These are phyloP conservation scores for Drosophila trichaetosa DNA, from an alignment of 2,888 invertebrate species.

Conservation along the genomic window DNA sequence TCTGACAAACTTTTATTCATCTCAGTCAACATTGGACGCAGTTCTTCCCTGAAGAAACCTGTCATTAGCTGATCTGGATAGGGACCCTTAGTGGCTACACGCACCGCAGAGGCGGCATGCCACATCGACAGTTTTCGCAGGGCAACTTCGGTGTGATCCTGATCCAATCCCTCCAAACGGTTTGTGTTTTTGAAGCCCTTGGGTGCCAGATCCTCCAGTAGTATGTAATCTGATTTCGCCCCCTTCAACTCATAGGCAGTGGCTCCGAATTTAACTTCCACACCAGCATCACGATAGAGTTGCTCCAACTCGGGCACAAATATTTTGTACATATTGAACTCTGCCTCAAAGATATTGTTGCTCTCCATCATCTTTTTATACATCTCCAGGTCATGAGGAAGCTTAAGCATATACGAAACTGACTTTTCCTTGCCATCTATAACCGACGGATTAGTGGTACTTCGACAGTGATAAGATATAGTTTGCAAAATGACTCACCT, in stretches of 20 bases:
- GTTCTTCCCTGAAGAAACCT: conserved; percentile 47
- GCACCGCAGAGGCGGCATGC: conserved; percentile 80
- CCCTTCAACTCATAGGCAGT: conserved; percentile 63
- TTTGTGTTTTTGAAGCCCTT: conserved; percentile 73
- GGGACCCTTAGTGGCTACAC: conserved; percentile 57
- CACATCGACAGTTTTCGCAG: conserved; percentile 77
- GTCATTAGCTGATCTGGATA: conserved; percentile 39
- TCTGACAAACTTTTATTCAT: conserved; percentile 25
- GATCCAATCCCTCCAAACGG: conserved; percentile 74
- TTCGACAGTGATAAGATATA: not conserved
- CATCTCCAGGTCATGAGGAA: conserved; percentile 49
- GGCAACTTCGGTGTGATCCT: conserved; percentile 69
- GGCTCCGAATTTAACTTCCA: conserved; percentile 71
- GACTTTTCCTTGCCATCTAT: conserved; percentile 48
- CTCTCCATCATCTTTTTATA: conserved; percentile 47
- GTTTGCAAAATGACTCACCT: conserved; percentile 41
- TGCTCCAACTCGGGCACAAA: conserved; percentile 78
- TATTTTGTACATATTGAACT: conserved; percentile 69
- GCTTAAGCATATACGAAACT: conserved; percentile 67
- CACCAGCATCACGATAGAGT: conserved; percentile 67
- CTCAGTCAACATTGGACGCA: conserved; percentile 31
- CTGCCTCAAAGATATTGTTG: conserved; percentile 69
- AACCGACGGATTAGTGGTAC: not conserved
- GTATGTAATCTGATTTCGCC: conserved; percentile 53
- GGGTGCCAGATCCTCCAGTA: conserved; percentile 74